Conservation (phyloP, 1,140 invertebrate species). For the Papilio glaucus region DNA sequence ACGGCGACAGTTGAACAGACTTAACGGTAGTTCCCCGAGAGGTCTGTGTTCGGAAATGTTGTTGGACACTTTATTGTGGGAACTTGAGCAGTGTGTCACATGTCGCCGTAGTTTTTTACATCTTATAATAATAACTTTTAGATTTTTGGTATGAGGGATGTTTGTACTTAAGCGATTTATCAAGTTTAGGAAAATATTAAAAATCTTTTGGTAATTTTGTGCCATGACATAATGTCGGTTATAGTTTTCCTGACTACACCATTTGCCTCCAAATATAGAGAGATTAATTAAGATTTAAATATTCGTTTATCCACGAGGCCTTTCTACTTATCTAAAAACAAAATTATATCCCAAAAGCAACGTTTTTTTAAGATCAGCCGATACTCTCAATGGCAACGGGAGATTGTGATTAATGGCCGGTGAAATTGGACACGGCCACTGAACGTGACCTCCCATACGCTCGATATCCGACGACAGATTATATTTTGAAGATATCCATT, state of each 20-base stretch:
- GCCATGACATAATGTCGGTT: too few relatives aligned
- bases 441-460: constrained; percentile 32
- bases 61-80: constrained; percentile 28
- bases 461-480: not conserved
- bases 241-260: too few relatives aligned
- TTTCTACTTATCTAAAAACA: not conserved
- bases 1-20: constrained; percentile 24
- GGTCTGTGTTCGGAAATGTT: constrained; percentile 21
- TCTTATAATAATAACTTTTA: not conserved
- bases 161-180: too few relatives aligned
- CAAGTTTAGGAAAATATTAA: too few relatives aligned
- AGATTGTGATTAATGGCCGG: constrained; percentile 36
- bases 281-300: not conserved
- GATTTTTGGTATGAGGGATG: too few relatives aligned
- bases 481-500: constrained; percentile 19
- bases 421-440: constrained; percentile 36
- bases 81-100: not conserved
- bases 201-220: too few relatives aligned
- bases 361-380: constrained; percentile 28
- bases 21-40: constrained; percentile 30
- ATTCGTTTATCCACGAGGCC: not conserved
- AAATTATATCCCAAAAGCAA: not conserved
- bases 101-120: not conserved
- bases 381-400: constrained; percentile 33
- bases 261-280: too few relatives aligned